phyloP scores from a whole-genome alignment of 2,888 invertebrate genomes.

The Pocota personata region DNA sequence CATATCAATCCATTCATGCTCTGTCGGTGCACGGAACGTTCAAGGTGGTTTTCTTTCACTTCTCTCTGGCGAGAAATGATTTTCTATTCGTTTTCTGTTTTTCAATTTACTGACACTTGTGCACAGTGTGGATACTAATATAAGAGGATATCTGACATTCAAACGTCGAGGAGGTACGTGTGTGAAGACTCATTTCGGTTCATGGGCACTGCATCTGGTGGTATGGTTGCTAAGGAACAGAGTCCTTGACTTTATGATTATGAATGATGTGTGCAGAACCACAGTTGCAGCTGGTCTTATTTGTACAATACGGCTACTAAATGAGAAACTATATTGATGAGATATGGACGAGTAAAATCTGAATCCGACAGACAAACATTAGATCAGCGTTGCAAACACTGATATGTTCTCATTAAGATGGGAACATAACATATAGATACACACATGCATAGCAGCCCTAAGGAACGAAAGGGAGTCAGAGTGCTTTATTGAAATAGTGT shows the following conservation, averaged over 20 bases:
- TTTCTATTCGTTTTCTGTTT: constrained; percentile 15
- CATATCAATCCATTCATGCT: not conserved
- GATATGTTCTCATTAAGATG: too few relatives aligned
- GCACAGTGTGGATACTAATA: not conserved
- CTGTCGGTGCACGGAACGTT: not conserved
- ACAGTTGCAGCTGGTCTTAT: not conserved
- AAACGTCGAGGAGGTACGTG: not conserved
- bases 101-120: constrained; percentile 42
- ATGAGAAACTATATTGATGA: not conserved
- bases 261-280: not conserved
- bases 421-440: too few relatives aligned
- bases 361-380: too few relatives aligned
- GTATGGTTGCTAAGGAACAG: not conserved
- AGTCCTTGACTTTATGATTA: constrained; percentile 21
- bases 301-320: not conserved
- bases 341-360: not conserved
- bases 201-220: not conserved
- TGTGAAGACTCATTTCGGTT: not conserved
- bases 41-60: constrained; percentile 5
- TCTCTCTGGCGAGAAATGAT: not conserved
- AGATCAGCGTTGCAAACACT: not conserved
- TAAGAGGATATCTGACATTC: constrained; percentile 21
- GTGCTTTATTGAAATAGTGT: too few relatives aligned
- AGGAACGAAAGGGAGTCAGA: too few relatives aligned
- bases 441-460: too few relatives aligned